A percentile compares a stretch with the other conserved stretches of the same genome.
These are phyloP conservation scores for Ornithoptera alexandrae DNA, from an alignment of 2,888 invertebrate species.

Conservation along the genomic window DNA sequence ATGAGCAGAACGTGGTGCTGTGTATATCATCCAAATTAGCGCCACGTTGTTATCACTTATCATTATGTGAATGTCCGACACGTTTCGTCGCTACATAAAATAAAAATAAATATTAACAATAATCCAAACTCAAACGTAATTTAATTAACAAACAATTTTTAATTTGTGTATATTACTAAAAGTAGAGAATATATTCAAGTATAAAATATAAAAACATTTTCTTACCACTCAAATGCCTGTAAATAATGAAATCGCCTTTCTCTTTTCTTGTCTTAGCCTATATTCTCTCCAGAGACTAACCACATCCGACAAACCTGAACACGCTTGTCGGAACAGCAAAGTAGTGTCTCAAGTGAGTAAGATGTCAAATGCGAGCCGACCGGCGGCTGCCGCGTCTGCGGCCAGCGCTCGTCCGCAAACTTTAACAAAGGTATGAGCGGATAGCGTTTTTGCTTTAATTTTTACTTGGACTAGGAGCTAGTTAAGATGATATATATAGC, in stretches of 20 bases:
- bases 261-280: slow-evolving; percentile 13
- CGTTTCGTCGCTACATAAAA: too few relatives aligned
- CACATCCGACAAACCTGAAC: slow-evolving; percentile 21
- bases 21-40: too few relatives aligned
- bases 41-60: too few relatives aligned
- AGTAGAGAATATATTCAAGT: too few relatives aligned
- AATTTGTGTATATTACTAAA: too few relatives aligned
- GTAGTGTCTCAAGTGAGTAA: slow-evolving; percentile 21
- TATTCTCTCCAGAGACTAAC: slow-evolving; percentile 21
- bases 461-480: background rate
- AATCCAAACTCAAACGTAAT: too few relatives aligned
- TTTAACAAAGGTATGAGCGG: background rate
- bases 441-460: slow-evolving; percentile 2
- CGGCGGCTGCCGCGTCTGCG: slow-evolving; percentile 13
- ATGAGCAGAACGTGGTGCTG: too few relatives aligned
- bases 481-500: too few relatives aligned
- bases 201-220: background rate
- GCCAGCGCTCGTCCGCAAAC: background rate
- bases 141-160: too few relatives aligned
- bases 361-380: slow-evolving; percentile 16
- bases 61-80: too few relatives aligned
- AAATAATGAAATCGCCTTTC: slow-evolving; percentile 12
- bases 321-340: slow-evolving; percentile 16
- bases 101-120: too few relatives aligned
- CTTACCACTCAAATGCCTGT: background rate